These are phyloP conservation scores for Cassiopea andromeda DNA, from an alignment of 30 jellyfish, hydroid and myxozoan species.

Conservation along the genomic window DNA sequence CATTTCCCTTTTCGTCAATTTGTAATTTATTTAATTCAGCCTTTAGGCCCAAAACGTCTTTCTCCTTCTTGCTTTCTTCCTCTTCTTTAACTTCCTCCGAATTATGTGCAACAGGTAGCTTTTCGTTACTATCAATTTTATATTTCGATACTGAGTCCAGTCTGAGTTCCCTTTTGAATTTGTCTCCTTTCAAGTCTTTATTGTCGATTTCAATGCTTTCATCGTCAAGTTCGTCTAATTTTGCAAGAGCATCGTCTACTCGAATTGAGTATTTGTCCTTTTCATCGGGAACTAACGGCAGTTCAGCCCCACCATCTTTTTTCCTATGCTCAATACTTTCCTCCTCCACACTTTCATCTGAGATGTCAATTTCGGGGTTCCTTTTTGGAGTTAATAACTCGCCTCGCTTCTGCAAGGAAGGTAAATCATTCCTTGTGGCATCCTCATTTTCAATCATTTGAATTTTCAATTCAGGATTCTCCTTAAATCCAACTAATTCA, in stretches of 20 bases:
- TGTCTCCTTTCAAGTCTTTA: not conserved
- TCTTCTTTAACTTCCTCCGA: constrained; percentile 43
- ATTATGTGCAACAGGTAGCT: constrained; percentile 39
- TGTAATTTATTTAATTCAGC: constrained; percentile 55
- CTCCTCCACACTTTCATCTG: constrained; percentile 20
- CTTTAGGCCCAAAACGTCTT: constrained; percentile 30
- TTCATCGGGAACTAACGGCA: not conserved
- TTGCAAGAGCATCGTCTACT: constrained; percentile 73
- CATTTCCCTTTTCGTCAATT: not conserved
- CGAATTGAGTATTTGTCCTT: constrained; percentile 46
- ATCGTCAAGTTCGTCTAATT: constrained; percentile 55
- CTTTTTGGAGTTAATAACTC: constrained; percentile 41
- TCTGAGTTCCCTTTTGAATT: not conserved
- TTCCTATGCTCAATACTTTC: not conserved
- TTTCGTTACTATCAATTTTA: constrained; percentile 42
- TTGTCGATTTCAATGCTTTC: not conserved
- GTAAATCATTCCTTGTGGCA: constrained; percentile 67
- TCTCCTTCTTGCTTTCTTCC: constrained; percentile 1
- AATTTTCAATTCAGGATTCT: constrained; percentile 56
- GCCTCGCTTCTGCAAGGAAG: constrained; percentile 65
- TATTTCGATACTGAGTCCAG: not conserved
- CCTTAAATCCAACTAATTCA: constrained; percentile 77
- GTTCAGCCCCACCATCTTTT: not conserved
- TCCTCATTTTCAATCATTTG: constrained; percentile 51
- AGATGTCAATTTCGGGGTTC: not conserved